Evolutionary conservation across 2,888 invertebrate genomes (phyloP).

Genomic region (Tricholauxania praeusta): DNA sequence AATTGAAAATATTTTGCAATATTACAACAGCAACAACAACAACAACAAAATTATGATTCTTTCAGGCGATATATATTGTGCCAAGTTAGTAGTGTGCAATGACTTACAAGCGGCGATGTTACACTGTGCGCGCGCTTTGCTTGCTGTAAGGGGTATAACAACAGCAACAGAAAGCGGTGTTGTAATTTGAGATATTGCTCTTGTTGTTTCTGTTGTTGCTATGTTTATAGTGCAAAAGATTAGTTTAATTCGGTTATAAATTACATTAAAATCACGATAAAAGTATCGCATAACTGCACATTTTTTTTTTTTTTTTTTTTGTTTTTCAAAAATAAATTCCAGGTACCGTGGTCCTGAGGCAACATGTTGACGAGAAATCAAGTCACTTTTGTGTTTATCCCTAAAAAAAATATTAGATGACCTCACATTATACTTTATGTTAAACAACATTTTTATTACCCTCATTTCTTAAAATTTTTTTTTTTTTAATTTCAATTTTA

Average conservation of each 20-base stretch:
- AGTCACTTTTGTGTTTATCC: not conserved
- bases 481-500: conserved; percentile 1
- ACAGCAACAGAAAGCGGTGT: conserved; percentile 7
- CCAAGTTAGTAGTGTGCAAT: too few species aligned
- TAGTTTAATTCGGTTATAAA: conserved; percentile 41
- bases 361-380: too few species aligned
- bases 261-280: conserved; percentile 47
- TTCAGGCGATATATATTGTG: too few species aligned
- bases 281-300: conserved; percentile 44
- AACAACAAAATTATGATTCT: not conserved
- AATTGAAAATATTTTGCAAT: conserved; percentile 16
- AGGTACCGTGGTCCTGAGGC: too few species aligned
- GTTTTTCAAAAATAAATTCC: too few species aligned
- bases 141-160: not conserved
- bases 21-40: conserved; percentile 11
- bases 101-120: too few species aligned
- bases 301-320: too few species aligned
- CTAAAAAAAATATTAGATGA: not conserved
- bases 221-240: not conserved
- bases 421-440: not conserved
- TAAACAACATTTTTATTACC: too few species aligned
- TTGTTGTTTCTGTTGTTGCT: too few species aligned
- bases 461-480: not conserved
- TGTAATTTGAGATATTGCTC: conserved; percentile 19
- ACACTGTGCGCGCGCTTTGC: too few species aligned